Evolutionary conservation across 2,888 invertebrate genomes (phyloP), one percentile per base, ranked within the genome.

Genomic region (Tricholauxania praeusta): DNA sequence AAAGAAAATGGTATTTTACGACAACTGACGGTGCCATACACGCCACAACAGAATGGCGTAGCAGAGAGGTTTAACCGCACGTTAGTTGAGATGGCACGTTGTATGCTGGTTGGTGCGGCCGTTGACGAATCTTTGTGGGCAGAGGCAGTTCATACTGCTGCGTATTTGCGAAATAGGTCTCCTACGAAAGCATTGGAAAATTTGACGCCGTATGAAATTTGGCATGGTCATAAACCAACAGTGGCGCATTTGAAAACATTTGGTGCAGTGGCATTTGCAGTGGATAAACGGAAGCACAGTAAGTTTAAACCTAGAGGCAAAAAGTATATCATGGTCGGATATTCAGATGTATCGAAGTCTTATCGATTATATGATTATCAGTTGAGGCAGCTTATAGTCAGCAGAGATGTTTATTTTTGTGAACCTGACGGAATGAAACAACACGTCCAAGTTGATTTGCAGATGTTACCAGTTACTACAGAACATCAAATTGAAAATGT

Each of bases 21-120:
- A 19, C 74, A 79, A 53, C 47, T 78, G 17, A 76, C 77, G 3
- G 74, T 76, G 4, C 70, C 72, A n/a, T 71, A 78, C 28, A 79
- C 78, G 19, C 80, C 79, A 7, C 77, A 79, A 32, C 79, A 79
- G 70, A 79, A 79, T 49, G 79, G 79, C 3, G 75, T 79, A 10
- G 78, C 78, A 0, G 77, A 78, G 52, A 52, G 77, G 7, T 75
- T 72, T 0, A 79, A 79, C 62, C 68, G 74, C 6, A 78, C 78
- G 0, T 59, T 79, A 28, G 63, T 82, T 12, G 81, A 83, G 63
- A 78, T 78, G 72, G 81, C 82, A 4, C 74, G 83, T 6, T 76
- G 79, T 7, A 80, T 84, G 78, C 55, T 85, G 32, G 53, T 79
- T 0, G 72, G 80, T 51, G 66, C 78, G 28, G 73, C 72, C 5